phyloP scores from a whole-genome alignment of 2,888 invertebrate genomes.

The Meiosimyza platycephala region DNA sequence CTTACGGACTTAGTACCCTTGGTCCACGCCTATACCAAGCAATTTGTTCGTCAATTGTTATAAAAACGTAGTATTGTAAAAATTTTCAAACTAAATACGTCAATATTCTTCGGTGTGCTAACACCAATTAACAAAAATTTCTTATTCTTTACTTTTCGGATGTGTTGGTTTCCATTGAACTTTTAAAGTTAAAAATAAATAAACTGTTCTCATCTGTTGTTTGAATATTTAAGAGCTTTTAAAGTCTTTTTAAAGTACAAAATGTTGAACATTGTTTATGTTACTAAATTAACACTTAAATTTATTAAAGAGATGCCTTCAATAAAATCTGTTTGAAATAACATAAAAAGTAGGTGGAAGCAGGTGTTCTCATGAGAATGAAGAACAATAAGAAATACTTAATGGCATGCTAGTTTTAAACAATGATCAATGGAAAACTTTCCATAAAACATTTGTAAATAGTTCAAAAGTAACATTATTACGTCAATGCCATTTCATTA shows the following conservation, averaged over 20 bases:
- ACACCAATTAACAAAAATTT: no score
- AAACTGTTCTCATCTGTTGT: slow-evolving; percentile 6
- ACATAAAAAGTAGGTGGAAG: slow-evolving; percentile 1
- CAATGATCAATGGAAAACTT: neutral
- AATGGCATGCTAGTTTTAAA: neutral
- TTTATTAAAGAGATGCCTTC: slow-evolving; percentile 12
- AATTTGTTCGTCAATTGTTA: no score
- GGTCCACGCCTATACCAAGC: no score
- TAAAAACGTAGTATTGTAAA: no score
- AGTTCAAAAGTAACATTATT: neutral
- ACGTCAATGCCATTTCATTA: neutral
- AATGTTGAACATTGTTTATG: slow-evolving; percentile 19
- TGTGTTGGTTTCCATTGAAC: no score
- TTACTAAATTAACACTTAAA: slow-evolving; percentile 28
- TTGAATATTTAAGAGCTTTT: no score
- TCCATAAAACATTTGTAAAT: neutral
- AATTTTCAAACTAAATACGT: no score
- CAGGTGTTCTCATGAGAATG: slow-evolving; percentile 7
- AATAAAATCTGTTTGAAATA: slow-evolving; percentile 9
- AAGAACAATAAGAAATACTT: neutral
- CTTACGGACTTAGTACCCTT: no score
- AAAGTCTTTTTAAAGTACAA: no score
- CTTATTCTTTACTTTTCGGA: no score
- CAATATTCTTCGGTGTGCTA: no score
- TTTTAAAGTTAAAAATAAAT: neutral